Evolutionary conservation across 2,797 vertebrate species (phyloP).

Genomic region (Capromys pilorides): DNA sequence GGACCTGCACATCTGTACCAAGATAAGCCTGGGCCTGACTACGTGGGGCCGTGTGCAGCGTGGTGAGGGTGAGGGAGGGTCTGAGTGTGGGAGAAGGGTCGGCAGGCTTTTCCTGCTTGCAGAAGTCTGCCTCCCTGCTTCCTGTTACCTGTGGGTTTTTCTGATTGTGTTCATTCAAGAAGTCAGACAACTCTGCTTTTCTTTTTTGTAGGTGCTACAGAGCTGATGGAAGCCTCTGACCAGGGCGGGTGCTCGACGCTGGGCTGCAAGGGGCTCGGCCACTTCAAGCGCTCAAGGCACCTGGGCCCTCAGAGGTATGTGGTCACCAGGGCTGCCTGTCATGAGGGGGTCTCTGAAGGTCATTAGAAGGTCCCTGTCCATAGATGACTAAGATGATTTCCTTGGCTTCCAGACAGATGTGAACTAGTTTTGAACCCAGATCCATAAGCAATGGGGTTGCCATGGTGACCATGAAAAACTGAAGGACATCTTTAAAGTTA

Average conservation of each 20-base stretch:
- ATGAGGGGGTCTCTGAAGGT: not conserved
- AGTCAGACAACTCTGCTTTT: not conserved
- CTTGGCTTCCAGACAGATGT: slow-evolving; percentile 51
- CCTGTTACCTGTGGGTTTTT: not conserved
- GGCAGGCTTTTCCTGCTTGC: not conserved
- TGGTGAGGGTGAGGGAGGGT: not conserved
- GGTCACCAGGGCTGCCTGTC: not conserved
- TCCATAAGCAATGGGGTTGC: slow-evolving; percentile 77
- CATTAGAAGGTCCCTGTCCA: not conserved
- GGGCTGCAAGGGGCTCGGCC: slow-evolving; percentile 90
- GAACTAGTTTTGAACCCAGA: slow-evolving; percentile 69
- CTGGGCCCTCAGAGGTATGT: slow-evolving; percentile 90
- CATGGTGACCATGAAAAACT: slow-evolving; percentile 78
- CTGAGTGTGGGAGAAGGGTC: not conserved
- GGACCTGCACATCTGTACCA: too few relatives aligned
- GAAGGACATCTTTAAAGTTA: slow-evolving; percentile 72
- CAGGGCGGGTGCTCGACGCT: slow-evolving; percentile 89
- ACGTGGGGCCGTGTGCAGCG: not conserved
- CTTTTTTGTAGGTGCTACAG: slow-evolving; percentile 85
- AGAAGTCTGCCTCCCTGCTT: not conserved
- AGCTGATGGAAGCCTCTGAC: slow-evolving; percentile 89
- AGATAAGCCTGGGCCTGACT: fast-evolving
- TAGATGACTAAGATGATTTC: not conserved
- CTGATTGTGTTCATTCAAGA: not conserved
- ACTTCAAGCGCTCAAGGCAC: slow-evolving; percentile 90